Conservation (phyloP, 2,888 invertebrate genomes). For the Drosophila kambysellisi region DNA sequence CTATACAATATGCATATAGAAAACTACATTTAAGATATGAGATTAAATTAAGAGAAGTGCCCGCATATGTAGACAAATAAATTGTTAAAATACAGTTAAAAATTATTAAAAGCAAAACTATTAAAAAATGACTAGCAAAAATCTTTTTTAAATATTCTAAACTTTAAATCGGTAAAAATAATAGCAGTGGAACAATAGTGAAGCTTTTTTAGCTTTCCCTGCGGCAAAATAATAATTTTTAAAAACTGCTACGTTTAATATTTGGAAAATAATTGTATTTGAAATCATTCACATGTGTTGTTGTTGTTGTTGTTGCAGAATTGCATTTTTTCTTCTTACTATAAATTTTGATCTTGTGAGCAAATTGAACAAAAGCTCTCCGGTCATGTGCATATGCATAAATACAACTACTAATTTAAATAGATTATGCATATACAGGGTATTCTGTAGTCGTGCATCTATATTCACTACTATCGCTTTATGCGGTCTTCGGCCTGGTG, state of each 20-base stretch:
- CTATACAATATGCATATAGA: background rate
- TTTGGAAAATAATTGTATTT: background rate
- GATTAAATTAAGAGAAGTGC: background rate
- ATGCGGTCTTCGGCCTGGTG: conserved; percentile 44
- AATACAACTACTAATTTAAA: background rate
- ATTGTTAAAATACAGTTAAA: background rate
- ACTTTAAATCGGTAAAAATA: background rate
- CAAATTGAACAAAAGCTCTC: background rate
- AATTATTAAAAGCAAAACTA: background rate
- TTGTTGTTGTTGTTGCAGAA: no score
- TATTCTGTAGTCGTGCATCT: conserved; percentile 16
- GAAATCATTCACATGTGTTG: background rate
- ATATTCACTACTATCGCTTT: conserved; percentile 24
- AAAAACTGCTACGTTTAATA: background rate
- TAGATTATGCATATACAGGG: conserved; percentile 14
- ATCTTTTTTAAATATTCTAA: no score
- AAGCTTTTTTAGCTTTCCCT: background rate
- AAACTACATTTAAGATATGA: background rate
- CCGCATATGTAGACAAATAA: background rate
- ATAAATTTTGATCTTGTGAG: background rate
- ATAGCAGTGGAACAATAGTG: background rate
- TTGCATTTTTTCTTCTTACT: no score
- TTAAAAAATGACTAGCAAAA: background rate
- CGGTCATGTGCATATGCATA: no score
- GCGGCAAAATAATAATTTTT: background rate